Evolutionary conservation across 64 coral and sea anemone species (phyloP).

Genomic region (Montipora cactus): DNA sequence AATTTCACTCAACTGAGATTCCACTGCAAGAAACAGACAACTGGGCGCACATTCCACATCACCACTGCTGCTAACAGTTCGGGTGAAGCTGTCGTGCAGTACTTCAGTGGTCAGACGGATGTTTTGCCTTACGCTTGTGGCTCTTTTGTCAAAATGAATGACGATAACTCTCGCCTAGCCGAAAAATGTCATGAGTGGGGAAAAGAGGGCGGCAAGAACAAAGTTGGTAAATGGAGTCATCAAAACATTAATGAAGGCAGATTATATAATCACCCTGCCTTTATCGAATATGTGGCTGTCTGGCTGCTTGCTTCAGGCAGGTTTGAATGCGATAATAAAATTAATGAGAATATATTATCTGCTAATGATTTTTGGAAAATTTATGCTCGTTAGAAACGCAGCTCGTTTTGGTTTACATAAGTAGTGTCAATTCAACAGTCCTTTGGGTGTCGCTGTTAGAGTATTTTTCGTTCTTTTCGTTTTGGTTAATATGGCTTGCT

Average conservation of each 20-base stretch:
- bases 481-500: no score
- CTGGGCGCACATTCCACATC: slow-evolving; percentile 25
- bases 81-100: slow-evolving; percentile 27
- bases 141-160: not conserved
- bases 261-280: not conserved
- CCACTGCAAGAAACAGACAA: not conserved
- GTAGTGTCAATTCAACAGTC: no score
- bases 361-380: slow-evolving; percentile 19
- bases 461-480: no score
- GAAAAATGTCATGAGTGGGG: not conserved
- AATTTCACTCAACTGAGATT: slow-evolving; percentile 7
- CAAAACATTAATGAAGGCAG: not conserved
- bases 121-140: not conserved
- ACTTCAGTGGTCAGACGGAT: not conserved
- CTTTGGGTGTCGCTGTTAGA: no score
- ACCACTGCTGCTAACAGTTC: slow-evolving; percentile 2
- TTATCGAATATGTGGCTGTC: not conserved
- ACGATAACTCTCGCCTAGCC: slow-evolving; percentile 1
- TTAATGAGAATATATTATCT: no score
- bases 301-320: not conserved
- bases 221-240: slow-evolving; percentile 12
- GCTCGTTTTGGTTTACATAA: no score
- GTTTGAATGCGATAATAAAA: not conserved
- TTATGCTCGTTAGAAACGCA: slow-evolving; percentile 2
- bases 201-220: not conserved